Evolutionary conservation across 2,797 vertebrate species (phyloP).

Genomic region (Melanotaenia trifasciata): DNA sequence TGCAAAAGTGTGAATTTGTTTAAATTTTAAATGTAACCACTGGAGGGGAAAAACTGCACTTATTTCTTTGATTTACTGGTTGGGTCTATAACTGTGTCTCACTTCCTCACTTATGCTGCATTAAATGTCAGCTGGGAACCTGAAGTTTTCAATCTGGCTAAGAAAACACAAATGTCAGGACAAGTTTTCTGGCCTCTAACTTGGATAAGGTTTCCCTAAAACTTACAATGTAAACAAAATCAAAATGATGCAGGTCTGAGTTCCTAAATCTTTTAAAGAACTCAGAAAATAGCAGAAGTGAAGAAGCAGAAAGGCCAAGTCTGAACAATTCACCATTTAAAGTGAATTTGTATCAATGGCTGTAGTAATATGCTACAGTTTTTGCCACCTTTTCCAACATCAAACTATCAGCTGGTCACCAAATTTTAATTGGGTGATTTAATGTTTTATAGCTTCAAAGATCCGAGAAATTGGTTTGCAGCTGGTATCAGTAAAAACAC

Average conservation of each 20-base stretch:
- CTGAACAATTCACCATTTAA: background rate
- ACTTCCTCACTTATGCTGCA: background rate
- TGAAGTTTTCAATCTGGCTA: background rate
- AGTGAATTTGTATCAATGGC: background rate
- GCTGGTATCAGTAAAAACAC: conserved; percentile 25
- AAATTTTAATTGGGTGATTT: conserved; percentile 22
- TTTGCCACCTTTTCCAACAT: background rate
- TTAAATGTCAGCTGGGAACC: background rate
- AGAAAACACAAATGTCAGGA: background rate
- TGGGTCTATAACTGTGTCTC: background rate
- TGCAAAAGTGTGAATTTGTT: background rate
- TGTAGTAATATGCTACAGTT: background rate
- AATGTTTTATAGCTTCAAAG: conserved; percentile 17
- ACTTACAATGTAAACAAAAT: background rate
- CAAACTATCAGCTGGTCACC: background rate
- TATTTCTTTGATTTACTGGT: background rate
- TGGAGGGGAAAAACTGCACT: background rate
- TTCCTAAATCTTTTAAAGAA: background rate
- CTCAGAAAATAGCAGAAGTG: background rate
- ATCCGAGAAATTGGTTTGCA: conserved; percentile 3
- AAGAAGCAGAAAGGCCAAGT: background rate
- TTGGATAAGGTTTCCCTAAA: background rate
- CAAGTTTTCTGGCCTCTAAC: background rate
- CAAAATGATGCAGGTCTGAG: background rate
- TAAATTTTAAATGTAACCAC: background rate